Conservation (phyloP, 2,888 invertebrate genomes). For the Hirtodrosophila duncani region DNA sequence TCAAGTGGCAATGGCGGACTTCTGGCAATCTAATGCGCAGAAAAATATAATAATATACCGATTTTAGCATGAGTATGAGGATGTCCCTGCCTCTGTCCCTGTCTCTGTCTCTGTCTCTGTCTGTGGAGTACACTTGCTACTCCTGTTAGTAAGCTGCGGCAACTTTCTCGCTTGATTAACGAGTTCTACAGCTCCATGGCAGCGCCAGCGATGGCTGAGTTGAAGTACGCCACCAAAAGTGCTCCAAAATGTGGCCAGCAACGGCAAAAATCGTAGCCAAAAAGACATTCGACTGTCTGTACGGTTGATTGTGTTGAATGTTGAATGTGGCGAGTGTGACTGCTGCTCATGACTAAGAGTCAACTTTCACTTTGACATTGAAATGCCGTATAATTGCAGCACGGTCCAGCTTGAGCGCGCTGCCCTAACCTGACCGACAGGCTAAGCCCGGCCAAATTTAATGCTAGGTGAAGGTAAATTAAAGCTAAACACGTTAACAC, state of each 20-base stretch:
- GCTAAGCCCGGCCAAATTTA: slow-evolving; percentile 15
- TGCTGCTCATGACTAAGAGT: slow-evolving; percentile 51
- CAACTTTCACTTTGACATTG: slow-evolving; percentile 79
- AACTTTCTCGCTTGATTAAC: slow-evolving; percentile 76
- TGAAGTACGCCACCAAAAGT: slow-evolving; percentile 45
- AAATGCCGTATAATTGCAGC: slow-evolving; percentile 55
- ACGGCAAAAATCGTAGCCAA: slow-evolving; percentile 31
- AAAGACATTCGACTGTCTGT: slow-evolving; percentile 19
- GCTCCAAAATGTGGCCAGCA: slow-evolving; percentile 30
- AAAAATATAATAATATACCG: slow-evolving; percentile 27
- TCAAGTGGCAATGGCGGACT: slow-evolving; percentile 19
- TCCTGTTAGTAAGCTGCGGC: slow-evolving; percentile 22
- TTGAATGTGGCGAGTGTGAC: not conserved
- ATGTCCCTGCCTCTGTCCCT: not conserved
- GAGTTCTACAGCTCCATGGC: slow-evolving; percentile 68
- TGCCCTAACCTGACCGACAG: slow-evolving; percentile 18
- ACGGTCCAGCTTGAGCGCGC: slow-evolving; percentile 10
- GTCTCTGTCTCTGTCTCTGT: not conserved
- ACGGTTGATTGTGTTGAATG: slow-evolving; percentile 2
- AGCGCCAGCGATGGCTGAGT: slow-evolving; percentile 31
- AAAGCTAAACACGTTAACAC: too few relatives aligned
- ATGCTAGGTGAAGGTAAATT: slow-evolving; percentile 45
- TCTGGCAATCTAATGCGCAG: slow-evolving; percentile 34
- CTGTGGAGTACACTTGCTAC: slow-evolving; percentile 1
- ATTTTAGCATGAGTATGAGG: slow-evolving; percentile 19